Percentiles rank a stretch among this genome's conserved stretches.
phyloP scores from a whole-genome alignment of 2,113 vertebrate species.

The Amblyopsis rosae region DNA sequence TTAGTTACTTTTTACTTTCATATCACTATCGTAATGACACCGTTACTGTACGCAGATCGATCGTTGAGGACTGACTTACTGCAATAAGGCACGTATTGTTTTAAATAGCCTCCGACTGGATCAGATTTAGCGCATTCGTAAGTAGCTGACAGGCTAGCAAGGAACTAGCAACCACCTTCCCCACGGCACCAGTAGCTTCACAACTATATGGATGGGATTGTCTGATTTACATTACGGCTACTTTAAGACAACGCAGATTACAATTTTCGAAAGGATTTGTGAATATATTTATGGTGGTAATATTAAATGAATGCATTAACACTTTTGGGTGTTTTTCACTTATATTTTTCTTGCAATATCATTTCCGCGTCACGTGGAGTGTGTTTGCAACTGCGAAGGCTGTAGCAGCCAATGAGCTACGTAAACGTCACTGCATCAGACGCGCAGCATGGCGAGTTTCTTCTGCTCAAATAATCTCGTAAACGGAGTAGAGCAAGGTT shows the following conservation, averaged over 20 bases:
- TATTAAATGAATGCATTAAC: not conserved
- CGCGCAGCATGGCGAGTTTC: not conserved
- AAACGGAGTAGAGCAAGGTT: not conserved
- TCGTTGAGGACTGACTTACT: too few relatives aligned
- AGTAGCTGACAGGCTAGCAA: conserved; percentile 20
- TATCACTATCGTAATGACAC: not conserved
- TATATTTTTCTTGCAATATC: conserved; percentile 12
- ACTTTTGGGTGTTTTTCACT: conserved; percentile 33
- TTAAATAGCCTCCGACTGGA: not conserved
- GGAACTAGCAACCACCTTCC: conserved; percentile 28
- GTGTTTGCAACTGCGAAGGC: conserved; percentile 19
- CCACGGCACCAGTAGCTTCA: conserved; percentile 1
- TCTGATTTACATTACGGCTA: not conserved
- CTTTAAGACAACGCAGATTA: too few relatives aligned
- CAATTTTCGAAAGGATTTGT: not conserved
- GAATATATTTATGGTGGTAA: not conserved
- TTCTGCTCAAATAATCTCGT: not conserved
- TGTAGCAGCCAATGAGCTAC: conserved; percentile 29
- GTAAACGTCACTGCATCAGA: conserved; percentile 9
- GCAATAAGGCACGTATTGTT: too few relatives aligned
- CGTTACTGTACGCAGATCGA: too few relatives aligned
- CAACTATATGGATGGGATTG: too few relatives aligned
- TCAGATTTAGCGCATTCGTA: not conserved
- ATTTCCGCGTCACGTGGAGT: conserved; percentile 48
- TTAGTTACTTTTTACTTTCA: not conserved